Conservation (phyloP, 2,113 vertebrate genomes). For the Ariopsis seemanni region DNA sequence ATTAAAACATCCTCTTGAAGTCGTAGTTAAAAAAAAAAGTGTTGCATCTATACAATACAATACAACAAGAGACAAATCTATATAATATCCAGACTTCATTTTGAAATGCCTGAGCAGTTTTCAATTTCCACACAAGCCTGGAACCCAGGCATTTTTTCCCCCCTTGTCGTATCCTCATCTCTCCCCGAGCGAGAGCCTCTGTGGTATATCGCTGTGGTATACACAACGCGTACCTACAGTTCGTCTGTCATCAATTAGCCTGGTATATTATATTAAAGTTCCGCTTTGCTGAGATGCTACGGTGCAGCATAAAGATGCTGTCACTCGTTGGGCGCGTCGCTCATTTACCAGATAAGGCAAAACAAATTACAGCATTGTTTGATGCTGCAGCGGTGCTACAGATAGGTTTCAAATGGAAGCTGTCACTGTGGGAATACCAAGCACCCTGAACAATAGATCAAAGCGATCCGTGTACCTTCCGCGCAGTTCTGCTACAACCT, state of each 20-base stretch:
- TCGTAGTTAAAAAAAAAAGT: neutral
- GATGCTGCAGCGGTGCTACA: slow-evolving; percentile 38
- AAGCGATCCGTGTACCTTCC: slow-evolving; percentile 45
- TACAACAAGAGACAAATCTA: slow-evolving; percentile 33
- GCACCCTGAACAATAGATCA: slow-evolving; percentile 52
- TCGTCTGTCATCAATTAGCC: slow-evolving; percentile 54
- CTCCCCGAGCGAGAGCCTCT: slow-evolving; percentile 32
- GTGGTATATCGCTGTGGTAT: slow-evolving; percentile 28
- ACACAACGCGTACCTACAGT: slow-evolving; percentile 25
- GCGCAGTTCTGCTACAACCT: slow-evolving; percentile 38
- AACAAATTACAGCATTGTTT: slow-evolving; percentile 58
- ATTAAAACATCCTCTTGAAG: neutral
- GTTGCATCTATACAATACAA: slow-evolving; percentile 2
- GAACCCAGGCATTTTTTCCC: slow-evolving; percentile 40
- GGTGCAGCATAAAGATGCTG: slow-evolving; percentile 50
- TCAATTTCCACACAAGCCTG: slow-evolving; percentile 45
- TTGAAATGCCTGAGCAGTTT: slow-evolving; percentile 55
- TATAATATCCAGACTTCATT: slow-evolving; percentile 41
- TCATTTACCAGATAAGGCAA: slow-evolving; percentile 56
- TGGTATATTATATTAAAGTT: slow-evolving; percentile 59
- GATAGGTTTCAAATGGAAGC: slow-evolving; percentile 54
- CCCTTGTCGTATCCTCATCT: slow-evolving; percentile 28
- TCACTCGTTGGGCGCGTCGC: slow-evolving; percentile 51
- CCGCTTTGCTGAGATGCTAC: slow-evolving; percentile 50
- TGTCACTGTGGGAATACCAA: slow-evolving; percentile 51